Percentiles rank a stretch among this genome's conserved stretches.
Conservation (phyloP, 35 echinoderm and acorn worm species). For the Apostichopus parvimensis region DNA sequence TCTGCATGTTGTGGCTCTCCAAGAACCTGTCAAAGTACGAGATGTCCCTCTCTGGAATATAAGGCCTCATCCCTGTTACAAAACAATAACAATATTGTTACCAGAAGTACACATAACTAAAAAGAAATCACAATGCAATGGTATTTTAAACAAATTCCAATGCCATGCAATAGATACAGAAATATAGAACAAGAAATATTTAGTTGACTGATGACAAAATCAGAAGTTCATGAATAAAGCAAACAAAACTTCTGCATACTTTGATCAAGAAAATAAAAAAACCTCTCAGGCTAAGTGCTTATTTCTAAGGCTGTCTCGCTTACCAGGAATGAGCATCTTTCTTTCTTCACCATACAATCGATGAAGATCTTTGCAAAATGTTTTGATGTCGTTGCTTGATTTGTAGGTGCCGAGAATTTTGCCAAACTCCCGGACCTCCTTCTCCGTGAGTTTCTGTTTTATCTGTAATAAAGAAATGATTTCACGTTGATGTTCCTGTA, state of each 20-base stretch:
- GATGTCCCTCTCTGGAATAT: slow-evolving; percentile 37
- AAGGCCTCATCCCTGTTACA: slow-evolving; percentile 3
- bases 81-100: neutral
- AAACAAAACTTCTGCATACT: too few species aligned
- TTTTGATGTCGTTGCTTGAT: slow-evolving; percentile 2
- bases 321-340: slow-evolving; percentile 26
- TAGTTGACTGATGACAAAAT: too few species aligned
- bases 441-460: slow-evolving; percentile 22
- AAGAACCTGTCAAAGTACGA: slow-evolving; percentile 22
- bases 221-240: too few species aligned
- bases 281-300: too few species aligned
- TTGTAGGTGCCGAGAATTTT: slow-evolving; percentile 21
- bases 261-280: too few species aligned
- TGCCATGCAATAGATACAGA: too few species aligned
- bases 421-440: slow-evolving; percentile 15
- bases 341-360: slow-evolving; percentile 35
- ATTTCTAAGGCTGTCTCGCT: neutral
- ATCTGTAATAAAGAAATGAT: neutral
- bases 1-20: slow-evolving; percentile 14
- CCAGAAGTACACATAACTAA: too few species aligned
- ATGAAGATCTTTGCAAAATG: slow-evolving; percentile 36
- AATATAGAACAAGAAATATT: too few species aligned
- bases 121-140: too few species aligned
- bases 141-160: too few species aligned
- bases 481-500: too few species aligned